Evolutionary conservation across 2,888 invertebrate species (phyloP), one percentile per base, ranked within the genome.

Genomic region (Eristalis intricaria): DNA sequence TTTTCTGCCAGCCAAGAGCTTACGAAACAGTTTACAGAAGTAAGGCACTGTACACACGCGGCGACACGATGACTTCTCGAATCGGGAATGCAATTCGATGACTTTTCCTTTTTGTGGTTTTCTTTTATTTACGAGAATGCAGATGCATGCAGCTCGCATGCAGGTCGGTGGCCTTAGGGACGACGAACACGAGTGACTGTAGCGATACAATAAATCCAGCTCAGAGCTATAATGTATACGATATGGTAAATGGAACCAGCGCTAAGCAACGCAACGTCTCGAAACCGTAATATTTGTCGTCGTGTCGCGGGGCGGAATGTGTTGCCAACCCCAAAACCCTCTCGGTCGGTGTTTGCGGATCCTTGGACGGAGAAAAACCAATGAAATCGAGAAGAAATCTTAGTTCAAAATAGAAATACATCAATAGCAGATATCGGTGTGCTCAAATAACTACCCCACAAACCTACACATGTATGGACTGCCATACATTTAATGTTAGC

Each of bases 191-290:
- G 75, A 84, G 87, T 87, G 76, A 87, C 58, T 58, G 86, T 86
- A 78, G 79, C 78, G 86, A 87, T 87, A 83, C 86, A 79, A 87
- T 87, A 87, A 87, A 87, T 87, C 86, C 75, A 58, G 75, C 69
- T 83, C 65, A 66, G 69, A 83, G 70, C 50, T 58, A 76, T 50
- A 50, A 79, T 84, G 85, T 81, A 86, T 86, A 87, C 87, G 76
- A 87, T 64, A 70, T 74, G 76, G 60, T 80, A 73, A 79, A 75
- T 23, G 60, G 61, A 65, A 73, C 66, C 38, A 38, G 35, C 35
- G 32, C 32, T 5, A 5, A 4, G 7, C 2, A 29, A 29, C 60
- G 64, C 58, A 38, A 32, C 50, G 43, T 65, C 70, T 75, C 63
- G 56, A 32, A 83, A 40, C 40, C 61, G 73, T 69, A 81, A 73